phyloP scores from a whole-genome alignment of 2,888 invertebrate species.

The Zaprionus obscuricornis region DNA sequence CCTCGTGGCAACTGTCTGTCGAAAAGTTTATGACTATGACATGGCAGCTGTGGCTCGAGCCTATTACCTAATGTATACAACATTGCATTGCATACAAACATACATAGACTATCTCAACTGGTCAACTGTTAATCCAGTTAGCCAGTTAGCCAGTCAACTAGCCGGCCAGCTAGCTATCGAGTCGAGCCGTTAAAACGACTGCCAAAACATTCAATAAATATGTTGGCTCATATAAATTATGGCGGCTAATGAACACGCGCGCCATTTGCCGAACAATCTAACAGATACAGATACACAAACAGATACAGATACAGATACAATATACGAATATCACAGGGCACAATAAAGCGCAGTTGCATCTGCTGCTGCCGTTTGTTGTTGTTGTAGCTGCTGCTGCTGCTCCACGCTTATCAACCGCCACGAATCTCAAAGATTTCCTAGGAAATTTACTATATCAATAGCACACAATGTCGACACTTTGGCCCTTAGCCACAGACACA shows the following conservation, averaged over 20 bases:
- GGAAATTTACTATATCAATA: slow-evolving; percentile 76
- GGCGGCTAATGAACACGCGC: slow-evolving; percentile 75
- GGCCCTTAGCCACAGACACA: slow-evolving; percentile 29
- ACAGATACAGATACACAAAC: slow-evolving; percentile 15
- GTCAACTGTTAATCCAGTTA: too few relatives aligned
- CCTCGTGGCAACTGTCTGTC: slow-evolving; percentile 64
- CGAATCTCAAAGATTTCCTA: slow-evolving; percentile 73
- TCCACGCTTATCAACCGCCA: slow-evolving; percentile 72
- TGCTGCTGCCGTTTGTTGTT: slow-evolving; percentile 42
- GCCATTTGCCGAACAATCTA: slow-evolving; percentile 47
- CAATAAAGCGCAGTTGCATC: slow-evolving; percentile 68
- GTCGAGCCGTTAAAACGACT: slow-evolving; percentile 72
- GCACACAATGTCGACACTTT: slow-evolving; percentile 64
- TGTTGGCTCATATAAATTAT: slow-evolving; percentile 78
- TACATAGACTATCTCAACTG: slow-evolving; percentile 10
- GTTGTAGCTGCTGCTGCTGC: slow-evolving; percentile 24
- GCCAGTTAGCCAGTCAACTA: too few relatives aligned
- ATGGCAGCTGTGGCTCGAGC: slow-evolving; percentile 55
- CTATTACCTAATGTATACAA: slow-evolving; percentile 57
- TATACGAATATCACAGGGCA: slow-evolving; percentile 20
- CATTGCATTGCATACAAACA: slow-evolving; percentile 10
- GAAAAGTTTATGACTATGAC: slow-evolving; percentile 60
- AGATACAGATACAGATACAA: too few relatives aligned
- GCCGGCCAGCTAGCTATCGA: slow-evolving; percentile 20
- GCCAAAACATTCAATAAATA: slow-evolving; percentile 79